Evolutionary conservation across 2,888 invertebrate species (phyloP), one percentile per base, ranked within the genome.

Genomic region (Cabera pusaria): DNA sequence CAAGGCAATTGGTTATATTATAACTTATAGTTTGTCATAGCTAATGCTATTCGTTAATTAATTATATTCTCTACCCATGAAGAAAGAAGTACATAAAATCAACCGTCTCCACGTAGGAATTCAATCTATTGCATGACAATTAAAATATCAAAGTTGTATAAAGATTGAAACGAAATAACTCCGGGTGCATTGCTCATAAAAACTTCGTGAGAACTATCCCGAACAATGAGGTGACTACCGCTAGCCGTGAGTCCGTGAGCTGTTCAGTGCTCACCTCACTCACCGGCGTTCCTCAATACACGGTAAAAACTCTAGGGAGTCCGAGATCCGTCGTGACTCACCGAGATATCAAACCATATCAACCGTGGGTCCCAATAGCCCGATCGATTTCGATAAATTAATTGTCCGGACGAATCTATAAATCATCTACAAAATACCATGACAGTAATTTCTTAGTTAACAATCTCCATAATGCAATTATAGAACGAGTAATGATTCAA

Each of bases 121-220:
- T 37, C 28, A 34, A 34, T 42, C 37, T 33, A 36, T 36, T 42
- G 49, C 48, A 63, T 58, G 56, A 51, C 64, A 57, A 68, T 73
- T 73, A 66, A 69, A 75, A 72, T 65, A 56, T 29, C 21, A 64
- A 61, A 66, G 62, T 56, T 64, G 66, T 64, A 69, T 63, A 69
- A 64, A 67, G 61, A 72, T 71, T 64, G 62, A 66, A 71, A 64
- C 56, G 70, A 68, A 74, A 77, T 71, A 73, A 56, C 69, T 72
- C 55, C 65, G 74, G 74, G 72, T 74, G 75, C 69, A 52, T 64
- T 59, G 60, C 57, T 61, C 66, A 74, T 44, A 80, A 81, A 81
- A 80, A 78, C 63, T 68, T 68, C 80, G 80, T 80, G 80, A 80
- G 80, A 81, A 81, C 66, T 54, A 56, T 62, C 59, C 55, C 50